Evolutionary conservation across 2,113 vertebrate species (phyloP).

Genomic region (Dasyprocta punctata): DNA sequence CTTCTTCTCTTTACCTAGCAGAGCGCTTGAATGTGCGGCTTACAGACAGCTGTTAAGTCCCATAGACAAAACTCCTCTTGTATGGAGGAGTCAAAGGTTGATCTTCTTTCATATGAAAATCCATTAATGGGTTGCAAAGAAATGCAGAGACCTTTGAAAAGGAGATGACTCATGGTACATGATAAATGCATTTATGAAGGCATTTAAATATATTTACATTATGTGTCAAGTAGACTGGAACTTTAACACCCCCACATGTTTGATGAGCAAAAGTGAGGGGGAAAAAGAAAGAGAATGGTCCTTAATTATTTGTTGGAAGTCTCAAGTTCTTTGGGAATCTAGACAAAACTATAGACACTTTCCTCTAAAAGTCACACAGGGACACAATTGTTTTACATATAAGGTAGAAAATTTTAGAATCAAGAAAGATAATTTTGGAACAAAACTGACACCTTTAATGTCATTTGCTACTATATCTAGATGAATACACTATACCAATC

Average conservation of each 20-base stretch:
- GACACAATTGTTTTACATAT: not conserved
- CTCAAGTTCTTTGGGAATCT: not conserved
- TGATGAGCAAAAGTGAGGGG: not conserved
- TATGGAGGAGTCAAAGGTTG: not conserved
- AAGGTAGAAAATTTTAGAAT: not conserved
- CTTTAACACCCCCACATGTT: not conserved
- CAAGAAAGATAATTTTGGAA: not conserved
- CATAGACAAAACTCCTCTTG: not conserved
- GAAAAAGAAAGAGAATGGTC: not conserved
- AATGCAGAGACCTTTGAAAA: constrained; percentile 3
- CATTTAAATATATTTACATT: not conserved
- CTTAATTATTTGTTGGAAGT: not conserved
- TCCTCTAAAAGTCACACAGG: not conserved
- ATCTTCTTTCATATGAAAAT: constrained; percentile 30
- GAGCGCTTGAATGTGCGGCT: not conserved
- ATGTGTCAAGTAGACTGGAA: not conserved
- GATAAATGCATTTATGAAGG: not conserved
- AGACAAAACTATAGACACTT: not conserved
- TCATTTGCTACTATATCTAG: not conserved
- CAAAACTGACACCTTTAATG: not conserved
- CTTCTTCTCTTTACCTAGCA: constrained; percentile 3
- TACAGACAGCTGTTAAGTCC: constrained; percentile 36
- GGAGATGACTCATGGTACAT: not conserved
- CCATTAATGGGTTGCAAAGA: not conserved
- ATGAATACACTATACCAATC: not conserved